Conservation (phyloP, 2,797 vertebrate species). For the Rachycentron canadum region DNA sequence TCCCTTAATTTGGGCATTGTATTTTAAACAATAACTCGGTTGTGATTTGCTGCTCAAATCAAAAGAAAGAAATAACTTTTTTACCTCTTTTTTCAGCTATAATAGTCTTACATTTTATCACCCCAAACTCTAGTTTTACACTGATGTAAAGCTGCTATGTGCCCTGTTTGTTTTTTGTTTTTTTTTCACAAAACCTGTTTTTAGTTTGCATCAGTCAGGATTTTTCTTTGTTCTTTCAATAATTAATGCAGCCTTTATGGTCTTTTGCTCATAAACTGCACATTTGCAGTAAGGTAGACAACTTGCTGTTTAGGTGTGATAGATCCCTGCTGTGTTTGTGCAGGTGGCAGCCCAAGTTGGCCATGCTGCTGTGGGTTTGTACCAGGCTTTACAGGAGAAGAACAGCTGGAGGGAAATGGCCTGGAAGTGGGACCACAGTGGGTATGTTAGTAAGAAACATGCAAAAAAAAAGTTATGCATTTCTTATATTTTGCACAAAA, state of each 20-base stretch:
- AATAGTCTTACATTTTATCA: not conserved
- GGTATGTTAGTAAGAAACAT: constrained; percentile 72
- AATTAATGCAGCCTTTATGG: not conserved
- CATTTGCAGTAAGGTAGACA: not conserved
- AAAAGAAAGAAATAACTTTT: not conserved
- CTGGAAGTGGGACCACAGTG: constrained; percentile 88
- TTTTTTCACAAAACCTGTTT: not conserved
- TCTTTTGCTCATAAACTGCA: not conserved
- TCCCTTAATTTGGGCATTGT: too few relatives aligned
- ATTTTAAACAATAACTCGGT: not conserved
- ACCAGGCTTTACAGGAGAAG: constrained; percentile 87
- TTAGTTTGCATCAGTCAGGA: not conserved
- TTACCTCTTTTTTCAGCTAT: not conserved
- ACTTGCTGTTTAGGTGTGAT: constrained; percentile 1
- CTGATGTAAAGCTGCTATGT: not conserved
- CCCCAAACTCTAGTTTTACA: not conserved
- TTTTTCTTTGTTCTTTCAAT: not conserved
- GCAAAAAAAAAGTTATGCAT: not conserved
- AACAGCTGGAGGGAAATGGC: constrained; percentile 88
- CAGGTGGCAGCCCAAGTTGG: constrained; percentile 90
- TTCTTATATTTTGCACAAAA: too few relatives aligned
- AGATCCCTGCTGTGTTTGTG: constrained; percentile 33
- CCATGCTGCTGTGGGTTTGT: constrained; percentile 88
- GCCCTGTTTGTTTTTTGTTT: too few relatives aligned
- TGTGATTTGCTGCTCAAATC: not conserved